phyloP scores from a whole-genome alignment of 2,888 invertebrate genomes.

The Apotomis betuletana region DNA sequence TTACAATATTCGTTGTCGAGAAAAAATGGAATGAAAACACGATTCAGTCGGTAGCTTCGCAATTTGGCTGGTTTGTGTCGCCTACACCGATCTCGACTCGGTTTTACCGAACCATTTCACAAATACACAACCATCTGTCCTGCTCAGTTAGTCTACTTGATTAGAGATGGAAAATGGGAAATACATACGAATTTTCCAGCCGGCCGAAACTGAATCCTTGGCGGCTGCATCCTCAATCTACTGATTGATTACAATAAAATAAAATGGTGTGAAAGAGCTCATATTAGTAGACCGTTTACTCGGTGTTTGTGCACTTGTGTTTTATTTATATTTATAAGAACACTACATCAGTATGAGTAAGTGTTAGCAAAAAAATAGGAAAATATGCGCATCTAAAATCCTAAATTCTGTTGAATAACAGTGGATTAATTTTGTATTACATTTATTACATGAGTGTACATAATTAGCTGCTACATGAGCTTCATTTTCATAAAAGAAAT shows the following conservation, averaged over 20 bases:
- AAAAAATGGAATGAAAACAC: conserved; percentile 68
- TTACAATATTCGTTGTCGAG: conserved; percentile 70
- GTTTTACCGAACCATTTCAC: conserved; percentile 12
- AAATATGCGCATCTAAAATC: no score
- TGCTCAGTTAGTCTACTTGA: conserved; percentile 2
- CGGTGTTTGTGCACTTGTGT: not conserved
- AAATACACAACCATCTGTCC: not conserved
- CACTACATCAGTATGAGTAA: no score
- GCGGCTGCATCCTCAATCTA: conserved; percentile 50
- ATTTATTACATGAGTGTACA: no score
- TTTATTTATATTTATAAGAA: not conserved
- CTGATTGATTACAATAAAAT: conserved; percentile 71
- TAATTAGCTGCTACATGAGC: no score
- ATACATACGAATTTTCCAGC: not conserved
- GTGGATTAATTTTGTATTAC: no score
- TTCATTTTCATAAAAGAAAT: no score
- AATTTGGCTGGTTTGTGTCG: conserved; percentile 70
- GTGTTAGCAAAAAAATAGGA: no score
- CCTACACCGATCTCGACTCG: conserved; percentile 43
- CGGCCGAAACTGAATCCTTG: not conserved
- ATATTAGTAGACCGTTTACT: conserved; percentile 50
- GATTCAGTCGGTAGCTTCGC: conserved; percentile 62
- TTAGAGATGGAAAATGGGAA: conserved; percentile 10
- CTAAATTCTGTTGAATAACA: no score
- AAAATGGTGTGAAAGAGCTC: conserved; percentile 62